Base-by-base conservation (phyloP, 2,113 vertebrate species). In the Balaenoptera acutorostrata region DNA sequence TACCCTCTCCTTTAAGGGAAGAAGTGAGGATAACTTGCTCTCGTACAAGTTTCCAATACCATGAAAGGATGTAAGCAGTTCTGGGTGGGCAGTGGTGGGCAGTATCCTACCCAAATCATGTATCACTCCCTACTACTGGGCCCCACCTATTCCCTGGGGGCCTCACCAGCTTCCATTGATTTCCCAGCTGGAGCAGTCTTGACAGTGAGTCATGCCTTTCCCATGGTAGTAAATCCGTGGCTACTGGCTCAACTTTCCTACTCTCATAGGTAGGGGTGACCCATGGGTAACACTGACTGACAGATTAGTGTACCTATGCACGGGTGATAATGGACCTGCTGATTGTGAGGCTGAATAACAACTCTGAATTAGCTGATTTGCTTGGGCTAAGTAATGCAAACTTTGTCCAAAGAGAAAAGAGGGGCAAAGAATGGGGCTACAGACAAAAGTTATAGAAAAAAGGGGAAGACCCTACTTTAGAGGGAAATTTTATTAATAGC, bases 271-370 rank as follows among this genome's bases (percentile, higher is more conserved):
- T 41, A 20, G 6, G 57, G 33, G 3, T 72, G 17, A 78, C 3
- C 23, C 63, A 46, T n/a, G 15, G 3, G 8, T 31, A 39, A 6
- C 46, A 15, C 27, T 64, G 2, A 33, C 23, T 25, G 39, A 13
- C 17, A 71, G n/a, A 7, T 63, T 8, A 33, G 1, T 44, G 5
- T 3, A 71, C 25, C 25, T 27, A 27, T 0, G 0, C 21, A 7
- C 11, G 4, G 8, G 46, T 4, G 12, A 74, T 11, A 78, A 33
- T 72, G 25, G 41, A 57, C 27, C 27, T 84, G 20, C 0, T 63
- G 8, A 57, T 57, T 7, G 23, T 63, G 12, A 52, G 10, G 6
- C 20, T 77, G 15, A 71, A 93, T 63, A 84, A 69, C 2, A 59
- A 52, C 0, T 14, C 17, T 49, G 11, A 93, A 59, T 49, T 86